Conservation (phyloP, 2,797 vertebrate species). For the Rhincodon typus region DNA sequence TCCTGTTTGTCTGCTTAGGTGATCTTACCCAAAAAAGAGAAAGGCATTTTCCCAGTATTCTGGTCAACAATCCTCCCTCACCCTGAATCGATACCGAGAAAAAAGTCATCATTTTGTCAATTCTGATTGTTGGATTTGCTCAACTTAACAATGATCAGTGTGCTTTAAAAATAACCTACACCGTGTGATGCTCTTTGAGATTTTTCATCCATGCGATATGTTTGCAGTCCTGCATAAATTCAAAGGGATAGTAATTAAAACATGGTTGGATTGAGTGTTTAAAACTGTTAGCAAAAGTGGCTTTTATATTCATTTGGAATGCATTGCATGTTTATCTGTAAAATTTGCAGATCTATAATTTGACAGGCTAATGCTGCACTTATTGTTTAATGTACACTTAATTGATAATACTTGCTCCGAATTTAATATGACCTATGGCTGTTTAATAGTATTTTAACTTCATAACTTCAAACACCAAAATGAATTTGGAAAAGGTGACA, state of each 20-base stretch:
- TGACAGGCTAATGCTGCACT: not conserved
- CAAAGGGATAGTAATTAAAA: not conserved
- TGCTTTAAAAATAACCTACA: not conserved
- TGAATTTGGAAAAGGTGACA: not conserved
- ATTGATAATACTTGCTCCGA: not conserved
- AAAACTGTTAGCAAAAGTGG: not conserved
- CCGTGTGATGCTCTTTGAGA: not conserved
- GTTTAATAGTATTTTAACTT: not conserved
- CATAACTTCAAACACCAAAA: not conserved
- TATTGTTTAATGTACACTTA: not conserved
- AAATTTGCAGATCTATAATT: not conserved
- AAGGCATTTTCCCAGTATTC: not conserved
- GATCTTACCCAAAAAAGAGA: not conserved
- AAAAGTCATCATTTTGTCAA: not conserved
- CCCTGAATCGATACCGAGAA: not conserved
- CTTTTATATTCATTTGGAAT: not conserved
- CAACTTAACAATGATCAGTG: not conserved
- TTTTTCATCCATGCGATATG: not conserved
- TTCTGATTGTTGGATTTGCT: not conserved
- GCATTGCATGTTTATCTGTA: not conserved
- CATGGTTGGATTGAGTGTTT: not conserved
- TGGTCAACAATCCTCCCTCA: not conserved
- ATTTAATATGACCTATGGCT: not conserved
- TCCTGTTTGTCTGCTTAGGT: not conserved
- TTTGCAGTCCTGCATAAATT: not conserved